Evolutionary conservation across 2,113 vertebrate species (phyloP), one percentile per base, ranked within the genome.

Genomic region (Archilochus colubris): DNA sequence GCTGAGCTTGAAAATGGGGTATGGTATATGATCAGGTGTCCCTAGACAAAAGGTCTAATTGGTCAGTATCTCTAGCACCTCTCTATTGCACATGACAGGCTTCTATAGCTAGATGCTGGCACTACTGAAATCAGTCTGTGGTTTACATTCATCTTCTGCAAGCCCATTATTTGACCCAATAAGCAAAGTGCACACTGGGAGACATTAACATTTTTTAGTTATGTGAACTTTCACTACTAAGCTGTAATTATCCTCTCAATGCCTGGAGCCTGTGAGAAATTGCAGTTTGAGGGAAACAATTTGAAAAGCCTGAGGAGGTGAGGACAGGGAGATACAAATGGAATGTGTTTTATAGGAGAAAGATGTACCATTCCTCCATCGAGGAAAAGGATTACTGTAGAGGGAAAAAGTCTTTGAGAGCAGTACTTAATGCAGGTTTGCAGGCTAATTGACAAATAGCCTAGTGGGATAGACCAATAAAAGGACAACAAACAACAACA

Each of bases 401-500:
- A 73, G 63, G 18, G 30, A 67, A 82, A 57, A 77, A 28, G 76
- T 74, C 55, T 89, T 94, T 94, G 82, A 93, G 94, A 76, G 55
- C 24, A 63, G 20, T 46, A 70, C 36, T 90, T 83, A 55, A 44
- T 59, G 38, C n/a, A 85, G 85, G 74, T 31, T 38, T 92, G 62
- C 62, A 89, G 51, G 61, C 82, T 75, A 80, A 91, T 61, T 40
- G 75, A 74, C 24, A 83, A 90, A 72, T 28, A 81, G 22, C 43
- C 19, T 61, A 80, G 53, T 57, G 57, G 22, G 53, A 44, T 43
- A 81, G 61, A 91, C 86, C 53, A 86, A 78, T 89, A 88, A 89
- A 78, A 7, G 4, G 38, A 30, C 21, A 90, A 72, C 30, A 68
- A 78, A 77, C 25, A 66, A 54, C 73, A 89, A 33, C 28, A 75